Evolutionary conservation across 2,113 vertebrate genomes (phyloP).

Genomic region (Anhinga anhinga): DNA sequence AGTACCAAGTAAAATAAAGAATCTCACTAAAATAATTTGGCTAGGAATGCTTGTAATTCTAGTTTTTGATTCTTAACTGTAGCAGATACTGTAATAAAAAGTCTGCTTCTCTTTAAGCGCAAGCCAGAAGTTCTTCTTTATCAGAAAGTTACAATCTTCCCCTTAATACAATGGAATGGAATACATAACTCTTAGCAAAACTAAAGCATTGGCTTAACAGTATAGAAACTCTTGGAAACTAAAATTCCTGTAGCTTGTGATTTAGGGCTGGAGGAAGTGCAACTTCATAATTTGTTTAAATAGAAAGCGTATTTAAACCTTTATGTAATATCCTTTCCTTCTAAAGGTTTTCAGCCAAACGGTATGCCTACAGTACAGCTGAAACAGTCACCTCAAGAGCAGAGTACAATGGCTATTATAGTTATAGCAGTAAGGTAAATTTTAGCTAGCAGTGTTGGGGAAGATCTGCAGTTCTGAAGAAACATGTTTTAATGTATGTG

Average conservation of each 20-base stretch:
- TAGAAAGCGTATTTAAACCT: slow-evolving; percentile 9
- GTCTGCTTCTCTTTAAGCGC: neutral
- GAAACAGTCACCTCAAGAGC: neutral
- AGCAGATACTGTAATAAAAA: neutral
- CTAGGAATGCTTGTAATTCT: neutral
- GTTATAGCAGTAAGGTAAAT: neutral
- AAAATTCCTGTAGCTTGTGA: neutral
- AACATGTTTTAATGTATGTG: neutral
- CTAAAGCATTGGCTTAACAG: neutral
- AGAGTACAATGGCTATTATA: neutral
- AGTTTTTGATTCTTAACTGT: neutral
- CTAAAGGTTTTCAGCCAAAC: neutral
- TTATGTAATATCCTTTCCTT: slow-evolving; percentile 22
- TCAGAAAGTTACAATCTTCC: neutral
- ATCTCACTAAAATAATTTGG: neutral
- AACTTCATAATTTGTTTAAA: slow-evolving; percentile 17
- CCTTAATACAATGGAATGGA: neutral
- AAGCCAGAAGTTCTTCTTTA: neutral
- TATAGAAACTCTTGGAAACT: neutral
- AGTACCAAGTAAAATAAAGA: neutral
- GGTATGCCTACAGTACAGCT: neutral
- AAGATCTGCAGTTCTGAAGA: neutral
- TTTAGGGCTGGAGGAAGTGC: neutral
- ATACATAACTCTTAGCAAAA: neutral
- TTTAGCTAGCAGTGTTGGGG: neutral